Percentiles rank a stretch among this genome's conserved stretches.
phyloP scores from a whole-genome alignment of 2,113 vertebrate species.

The Laticauda laticaudata region DNA sequence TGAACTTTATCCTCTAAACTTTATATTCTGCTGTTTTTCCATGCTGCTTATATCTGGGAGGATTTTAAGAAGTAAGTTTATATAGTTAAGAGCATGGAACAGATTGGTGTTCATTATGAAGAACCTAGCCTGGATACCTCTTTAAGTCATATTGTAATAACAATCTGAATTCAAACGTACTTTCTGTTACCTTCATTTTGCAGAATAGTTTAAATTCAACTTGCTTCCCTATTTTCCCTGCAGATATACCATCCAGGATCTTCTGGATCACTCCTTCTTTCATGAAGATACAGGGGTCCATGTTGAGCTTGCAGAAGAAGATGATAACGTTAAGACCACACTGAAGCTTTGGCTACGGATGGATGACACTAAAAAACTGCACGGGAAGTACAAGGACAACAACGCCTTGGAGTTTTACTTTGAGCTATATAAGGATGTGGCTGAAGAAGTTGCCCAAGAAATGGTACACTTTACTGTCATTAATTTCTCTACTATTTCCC shows the following conservation, averaged over 20 bases:
- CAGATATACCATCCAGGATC: slow-evolving; percentile 94
- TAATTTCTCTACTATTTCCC: neutral
- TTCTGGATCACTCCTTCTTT: slow-evolving; percentile 93
- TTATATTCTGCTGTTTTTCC: neutral
- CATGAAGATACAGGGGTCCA: slow-evolving; percentile 92
- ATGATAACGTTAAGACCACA: slow-evolving; percentile 83
- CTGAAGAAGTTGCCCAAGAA: slow-evolving; percentile 94
- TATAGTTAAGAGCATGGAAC: neutral
- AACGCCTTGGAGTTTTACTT: slow-evolving; percentile 96
- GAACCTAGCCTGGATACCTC: neutral
- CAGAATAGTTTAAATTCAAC: neutral
- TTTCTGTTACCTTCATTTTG: neutral
- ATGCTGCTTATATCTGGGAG: neutral
- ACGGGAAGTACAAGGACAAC: slow-evolving; percentile 93
- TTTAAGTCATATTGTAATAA: neutral
- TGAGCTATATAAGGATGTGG: slow-evolving; percentile 90
- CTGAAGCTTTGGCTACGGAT: slow-evolving; percentile 96
- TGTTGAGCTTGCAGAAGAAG: slow-evolving; percentile 92
- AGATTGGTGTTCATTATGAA: neutral
- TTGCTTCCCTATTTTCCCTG: neutral
- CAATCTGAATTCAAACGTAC: neutral
- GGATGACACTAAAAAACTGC: slow-evolving; percentile 88
- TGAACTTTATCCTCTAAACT: neutral
- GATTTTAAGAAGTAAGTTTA: neutral
- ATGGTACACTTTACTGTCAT: slow-evolving; percentile 78